Conservation (phyloP, 2,113 vertebrate genomes). For the Conger conger region DNA sequence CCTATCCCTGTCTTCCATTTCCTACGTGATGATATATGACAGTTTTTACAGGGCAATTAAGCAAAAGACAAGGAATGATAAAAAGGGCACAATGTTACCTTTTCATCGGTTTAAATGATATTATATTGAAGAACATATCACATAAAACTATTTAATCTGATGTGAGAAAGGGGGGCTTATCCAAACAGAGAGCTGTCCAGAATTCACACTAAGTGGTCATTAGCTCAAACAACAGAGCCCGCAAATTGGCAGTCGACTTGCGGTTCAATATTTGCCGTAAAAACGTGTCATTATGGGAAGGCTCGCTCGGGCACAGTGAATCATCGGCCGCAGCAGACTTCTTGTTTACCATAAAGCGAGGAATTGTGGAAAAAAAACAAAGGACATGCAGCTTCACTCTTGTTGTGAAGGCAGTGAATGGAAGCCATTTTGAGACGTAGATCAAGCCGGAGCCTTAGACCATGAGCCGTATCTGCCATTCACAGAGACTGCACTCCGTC, state of each 20-base stretch:
- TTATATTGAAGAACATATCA: no score
- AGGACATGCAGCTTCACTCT: neutral
- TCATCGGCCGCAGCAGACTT: neutral
- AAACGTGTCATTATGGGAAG: neutral
- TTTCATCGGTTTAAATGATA: neutral
- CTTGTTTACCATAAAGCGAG: neutral
- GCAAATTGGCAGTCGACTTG: neutral
- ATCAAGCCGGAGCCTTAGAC: neutral
- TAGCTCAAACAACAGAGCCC: neutral
- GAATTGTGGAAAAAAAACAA: neutral
- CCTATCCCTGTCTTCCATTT: neutral
- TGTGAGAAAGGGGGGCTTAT: neutral
- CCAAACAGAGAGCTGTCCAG: constrained; percentile 12
- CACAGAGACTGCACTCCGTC: neutral
- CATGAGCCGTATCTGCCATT: neutral
- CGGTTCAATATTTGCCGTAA: neutral
- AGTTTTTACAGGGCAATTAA: neutral
- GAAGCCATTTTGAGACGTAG: neutral
- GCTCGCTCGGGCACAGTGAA: neutral
- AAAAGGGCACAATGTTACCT: neutral
- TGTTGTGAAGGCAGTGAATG: neutral
- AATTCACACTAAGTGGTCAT: constrained; percentile 1
- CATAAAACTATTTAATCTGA: neutral
- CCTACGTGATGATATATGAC: neutral
- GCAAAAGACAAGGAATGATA: neutral